Conservation (phyloP, 2,888 invertebrate genomes). For the Phlogophora meticulosa region DNA sequence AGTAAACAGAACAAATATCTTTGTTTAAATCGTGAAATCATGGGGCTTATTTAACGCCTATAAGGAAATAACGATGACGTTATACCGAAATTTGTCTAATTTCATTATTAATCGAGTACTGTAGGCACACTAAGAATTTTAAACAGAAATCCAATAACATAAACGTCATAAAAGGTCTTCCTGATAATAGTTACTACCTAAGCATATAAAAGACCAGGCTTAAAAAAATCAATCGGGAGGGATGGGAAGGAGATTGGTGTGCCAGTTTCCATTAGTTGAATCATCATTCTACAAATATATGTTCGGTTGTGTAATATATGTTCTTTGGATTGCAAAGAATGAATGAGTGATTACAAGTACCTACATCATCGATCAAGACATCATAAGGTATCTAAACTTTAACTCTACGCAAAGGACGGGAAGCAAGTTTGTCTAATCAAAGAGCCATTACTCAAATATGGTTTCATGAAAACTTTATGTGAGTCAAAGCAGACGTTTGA, state of each 20-base stretch:
- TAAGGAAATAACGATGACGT: too few relatives aligned
- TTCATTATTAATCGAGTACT: too few relatives aligned
- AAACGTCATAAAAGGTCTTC: not conserved
- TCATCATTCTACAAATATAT: not conserved
- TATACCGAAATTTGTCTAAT: too few relatives aligned
- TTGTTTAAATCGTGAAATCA: too few relatives aligned
- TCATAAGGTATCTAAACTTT: not conserved
- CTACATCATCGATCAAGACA: not conserved
- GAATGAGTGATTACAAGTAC: too few relatives aligned
- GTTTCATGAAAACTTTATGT: not conserved
- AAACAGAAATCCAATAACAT: too few relatives aligned
- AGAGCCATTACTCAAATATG: not conserved
- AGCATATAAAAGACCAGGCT: not conserved
- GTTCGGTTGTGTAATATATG: not conserved
- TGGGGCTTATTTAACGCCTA: too few relatives aligned
- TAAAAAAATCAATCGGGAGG: not conserved
- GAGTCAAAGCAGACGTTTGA: slow-evolving; percentile 1
- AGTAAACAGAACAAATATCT: too few relatives aligned
- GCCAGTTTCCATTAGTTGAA: not conserved
- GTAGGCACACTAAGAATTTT: too few relatives aligned
- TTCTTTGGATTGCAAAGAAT: not conserved
- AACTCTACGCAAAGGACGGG: not conserved
- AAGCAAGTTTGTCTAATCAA: not conserved
- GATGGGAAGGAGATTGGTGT: not conserved
- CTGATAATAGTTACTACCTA: not conserved